phyloP scores from a whole-genome alignment of 2,888 invertebrate species.

The Odontomyia ornata region DNA sequence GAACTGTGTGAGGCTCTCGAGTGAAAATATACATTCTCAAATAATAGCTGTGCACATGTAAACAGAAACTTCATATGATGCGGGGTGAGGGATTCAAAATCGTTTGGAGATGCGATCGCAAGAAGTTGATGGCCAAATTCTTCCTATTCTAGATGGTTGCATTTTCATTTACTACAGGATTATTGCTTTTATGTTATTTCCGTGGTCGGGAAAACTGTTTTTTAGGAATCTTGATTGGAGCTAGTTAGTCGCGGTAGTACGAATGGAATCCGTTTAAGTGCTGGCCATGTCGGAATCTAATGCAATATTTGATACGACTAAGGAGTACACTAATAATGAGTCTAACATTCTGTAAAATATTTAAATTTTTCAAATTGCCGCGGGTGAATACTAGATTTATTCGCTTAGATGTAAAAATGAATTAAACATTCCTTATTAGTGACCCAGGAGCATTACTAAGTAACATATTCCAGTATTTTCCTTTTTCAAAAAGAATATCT shows the following conservation, averaged over 20 bases:
- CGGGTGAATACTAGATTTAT: too few species aligned
- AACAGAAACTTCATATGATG: slow-evolving; percentile 17
- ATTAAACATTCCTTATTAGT: too few species aligned
- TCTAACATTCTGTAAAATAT: too few species aligned
- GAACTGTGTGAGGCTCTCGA: slow-evolving; percentile 28
- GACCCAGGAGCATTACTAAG: too few species aligned
- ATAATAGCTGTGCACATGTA: slow-evolving; percentile 37
- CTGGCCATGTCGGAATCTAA: not conserved
- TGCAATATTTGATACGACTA: too few species aligned
- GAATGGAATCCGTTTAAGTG: not conserved
- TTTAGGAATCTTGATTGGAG: slow-evolving; percentile 12
- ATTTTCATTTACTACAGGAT: slow-evolving; percentile 36
- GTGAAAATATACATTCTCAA: slow-evolving; percentile 32
- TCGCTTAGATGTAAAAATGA: too few species aligned
- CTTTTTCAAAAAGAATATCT: too few species aligned
- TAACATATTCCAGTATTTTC: too few species aligned
- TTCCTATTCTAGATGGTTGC: not conserved
- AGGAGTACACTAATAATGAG: too few species aligned
- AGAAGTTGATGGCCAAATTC: slow-evolving; percentile 23
- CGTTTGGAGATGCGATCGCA: not conserved
- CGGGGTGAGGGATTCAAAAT: not conserved
- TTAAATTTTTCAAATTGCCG: too few species aligned
- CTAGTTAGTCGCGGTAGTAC: not conserved
- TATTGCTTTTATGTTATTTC: slow-evolving; percentile 35
- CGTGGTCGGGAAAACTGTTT: not conserved